These are phyloP conservation scores for Hirundichthys speculiger DNA, from an alignment of 2,113 vertebrate species.

Conservation along the genomic window DNA sequence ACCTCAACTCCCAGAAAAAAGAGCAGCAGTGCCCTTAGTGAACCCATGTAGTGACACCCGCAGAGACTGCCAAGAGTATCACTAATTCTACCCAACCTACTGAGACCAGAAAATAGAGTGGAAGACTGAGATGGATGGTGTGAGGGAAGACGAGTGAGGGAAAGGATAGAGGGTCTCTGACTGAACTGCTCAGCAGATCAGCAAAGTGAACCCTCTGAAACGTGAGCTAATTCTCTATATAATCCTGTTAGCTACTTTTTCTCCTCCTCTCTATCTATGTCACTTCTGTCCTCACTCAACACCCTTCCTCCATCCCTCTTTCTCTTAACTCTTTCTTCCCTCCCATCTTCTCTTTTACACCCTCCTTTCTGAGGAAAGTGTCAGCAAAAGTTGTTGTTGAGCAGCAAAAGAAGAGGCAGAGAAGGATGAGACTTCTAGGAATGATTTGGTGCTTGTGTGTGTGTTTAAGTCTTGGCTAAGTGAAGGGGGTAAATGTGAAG, in stretches of 20 bases:
- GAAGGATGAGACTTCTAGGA: conserved; percentile 40
- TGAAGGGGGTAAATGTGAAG: conserved; percentile 56
- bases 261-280: conserved; percentile 49
- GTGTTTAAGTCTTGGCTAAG: conserved; percentile 47
- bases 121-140: conserved; percentile 38
- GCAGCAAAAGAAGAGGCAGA: conserved; percentile 44
- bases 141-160: conserved; percentile 41
- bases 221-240: conserved; percentile 79
- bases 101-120: conserved; percentile 69
- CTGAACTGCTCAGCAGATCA: conserved; percentile 78
- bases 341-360: conserved; percentile 18
- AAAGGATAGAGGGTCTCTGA: conserved; percentile 60
- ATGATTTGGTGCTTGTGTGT: conserved; percentile 30
- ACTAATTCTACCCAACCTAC: conserved; percentile 69
- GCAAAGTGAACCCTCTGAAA: conserved; percentile 79
- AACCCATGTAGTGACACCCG: conserved; percentile 81
- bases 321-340: conserved; percentile 28
- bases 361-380: conserved; percentile 44
- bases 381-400: conserved; percentile 74
- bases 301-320: conserved; percentile 17
- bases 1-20: conserved; percentile 69
- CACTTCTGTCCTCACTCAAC: conserved; percentile 55
- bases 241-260: conserved; percentile 77
- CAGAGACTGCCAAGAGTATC: conserved; percentile 73
- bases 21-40: conserved; percentile 75